Conservation (phyloP, 2,888 invertebrate genomes). For the Caradrina kadenii region DNA sequence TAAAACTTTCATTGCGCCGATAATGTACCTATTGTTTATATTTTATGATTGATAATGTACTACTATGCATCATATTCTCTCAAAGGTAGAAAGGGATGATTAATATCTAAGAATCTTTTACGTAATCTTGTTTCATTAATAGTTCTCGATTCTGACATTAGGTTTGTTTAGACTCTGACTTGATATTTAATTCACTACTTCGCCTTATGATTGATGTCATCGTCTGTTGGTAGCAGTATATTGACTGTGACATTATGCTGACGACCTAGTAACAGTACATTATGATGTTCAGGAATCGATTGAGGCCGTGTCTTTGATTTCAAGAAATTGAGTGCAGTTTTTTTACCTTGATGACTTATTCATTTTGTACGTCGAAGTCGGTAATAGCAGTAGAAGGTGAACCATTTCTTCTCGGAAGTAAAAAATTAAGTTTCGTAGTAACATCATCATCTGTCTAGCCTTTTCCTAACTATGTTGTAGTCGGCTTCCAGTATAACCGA, state of each 20-base stretch:
- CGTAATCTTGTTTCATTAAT: constrained; percentile 44
- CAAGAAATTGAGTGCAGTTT: constrained; percentile 33
- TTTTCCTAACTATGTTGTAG: too few relatives aligned
- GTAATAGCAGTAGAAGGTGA: background rate
- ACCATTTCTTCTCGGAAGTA: background rate
- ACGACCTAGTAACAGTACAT: constrained; percentile 34
- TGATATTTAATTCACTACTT: constrained; percentile 46
- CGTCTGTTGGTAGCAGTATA: constrained; percentile 16
- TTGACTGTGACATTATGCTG: constrained; percentile 38
- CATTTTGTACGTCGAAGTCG: background rate
- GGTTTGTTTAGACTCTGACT: constrained; percentile 29
- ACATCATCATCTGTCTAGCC: too few relatives aligned
- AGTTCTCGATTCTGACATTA: constrained; percentile 15
- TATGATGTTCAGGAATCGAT: constrained; percentile 57
- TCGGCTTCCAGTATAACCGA: too few relatives aligned
- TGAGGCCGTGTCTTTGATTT: constrained; percentile 51
- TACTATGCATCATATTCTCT: constrained; percentile 19
- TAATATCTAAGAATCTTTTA: constrained; percentile 44
- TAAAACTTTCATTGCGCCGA: constrained; percentile 5
- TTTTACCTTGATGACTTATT: constrained; percentile 32
- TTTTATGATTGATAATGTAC: constrained; percentile 37
- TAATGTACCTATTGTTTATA: constrained; percentile 31
- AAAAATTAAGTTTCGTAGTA: background rate
- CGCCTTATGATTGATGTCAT: constrained; percentile 43
- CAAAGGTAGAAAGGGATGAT: constrained; percentile 34